Base-by-base conservation (phyloP, 2,113 vertebrate species). In the Chlamydotis undulata region DNA sequence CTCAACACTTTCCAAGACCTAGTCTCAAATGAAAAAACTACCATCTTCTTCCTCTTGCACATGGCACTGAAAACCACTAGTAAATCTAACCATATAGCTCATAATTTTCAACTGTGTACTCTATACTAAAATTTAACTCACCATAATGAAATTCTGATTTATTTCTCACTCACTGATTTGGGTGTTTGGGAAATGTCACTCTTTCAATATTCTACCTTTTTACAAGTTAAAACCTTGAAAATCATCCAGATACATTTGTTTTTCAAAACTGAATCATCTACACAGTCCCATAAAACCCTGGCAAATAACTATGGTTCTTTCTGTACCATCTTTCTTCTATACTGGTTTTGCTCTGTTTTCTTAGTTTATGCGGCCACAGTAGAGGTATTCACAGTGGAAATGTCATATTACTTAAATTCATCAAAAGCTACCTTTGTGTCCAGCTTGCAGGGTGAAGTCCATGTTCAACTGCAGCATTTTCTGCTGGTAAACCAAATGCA, bases 401-500 rank as follows among this genome's bases (percentile, higher is more conserved):
- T 37, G 6, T 8, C 6, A 2, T 8, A 60, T 49, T 64, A 61
- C 45, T 75, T 71, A 43, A 65, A 29, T 41, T 68, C 3, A 81
- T 26, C 43, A 75, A 59, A 78, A 91, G 33, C 10, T 96, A 99
- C 99, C 99, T 99, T 69, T 97, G 98, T 4, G 99, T 99, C 99
- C 99, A 99, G 39, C 98, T 98, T 89, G 98, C 99, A 23, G 99
- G 99, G 94, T 99, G 98, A 5, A 99, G 97, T 7, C 98, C 98
- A 89, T 98, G 98, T 87, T 99, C 99, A 22, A 99, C 98, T 16
- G 99, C 99, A 28, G 99, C 99, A 28, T 99, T 99, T 97, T 99
- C 99, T 6, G 99, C 99, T 56, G 99, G 99, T 49, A 99, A 98
- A 35, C 99, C 99, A 80, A 99, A 99, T 0, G 99, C 99, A 14